Evolutionary conservation across 2,113 vertebrate species (phyloP), one percentile per base, ranked within the genome.

Genomic region (Hippolais icterina): DNA sequence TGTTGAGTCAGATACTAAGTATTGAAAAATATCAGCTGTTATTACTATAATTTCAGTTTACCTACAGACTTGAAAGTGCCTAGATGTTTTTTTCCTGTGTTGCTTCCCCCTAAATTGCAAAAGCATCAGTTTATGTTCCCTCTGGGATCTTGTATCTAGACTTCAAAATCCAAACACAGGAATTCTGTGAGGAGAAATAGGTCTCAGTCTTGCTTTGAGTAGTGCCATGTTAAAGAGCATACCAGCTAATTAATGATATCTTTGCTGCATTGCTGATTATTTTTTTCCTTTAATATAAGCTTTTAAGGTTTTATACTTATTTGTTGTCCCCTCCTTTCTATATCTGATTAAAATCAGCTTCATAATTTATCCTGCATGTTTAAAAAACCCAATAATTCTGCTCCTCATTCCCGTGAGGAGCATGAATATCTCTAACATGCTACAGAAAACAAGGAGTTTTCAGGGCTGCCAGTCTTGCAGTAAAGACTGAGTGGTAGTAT

Each of bases 401-500:
- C 68, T 94, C 50, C 46, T 96, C 19, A 4, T 93, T 90, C 66
- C 89, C 64, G 2, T 92, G 42, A 91, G 90, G 87, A 92, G 72
- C 85, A 89, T 50, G 92, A 95, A 84, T 95, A 37, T 57, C 12
- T 71, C 19, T 52, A 89, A 88, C 81, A 92, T 96, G 92, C 94
- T 96, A 94, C 63, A 96, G 92, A 94, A 97, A 96, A 86, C 86
- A 93, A 95, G 92, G 91, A 80, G 75, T 96, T 60, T 96, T 96
- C 92, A 96, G 97, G 95, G 95, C 96, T 89, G 63, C 95, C 96
- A 93, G 83, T 85, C 87, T 91, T 93, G 13, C 25, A 97, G 92
- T 71, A 57, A 91, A 97, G 89, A 60, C 96, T 96, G 96, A 97
- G 93, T 96, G 91, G 89, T 97, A 97, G 92, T 97, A 95, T 97